Evolutionary conservation across 2,113 vertebrate genomes (phyloP), one percentile per base, ranked within the genome.

Genomic region (Capreolus pygargus): DNA sequence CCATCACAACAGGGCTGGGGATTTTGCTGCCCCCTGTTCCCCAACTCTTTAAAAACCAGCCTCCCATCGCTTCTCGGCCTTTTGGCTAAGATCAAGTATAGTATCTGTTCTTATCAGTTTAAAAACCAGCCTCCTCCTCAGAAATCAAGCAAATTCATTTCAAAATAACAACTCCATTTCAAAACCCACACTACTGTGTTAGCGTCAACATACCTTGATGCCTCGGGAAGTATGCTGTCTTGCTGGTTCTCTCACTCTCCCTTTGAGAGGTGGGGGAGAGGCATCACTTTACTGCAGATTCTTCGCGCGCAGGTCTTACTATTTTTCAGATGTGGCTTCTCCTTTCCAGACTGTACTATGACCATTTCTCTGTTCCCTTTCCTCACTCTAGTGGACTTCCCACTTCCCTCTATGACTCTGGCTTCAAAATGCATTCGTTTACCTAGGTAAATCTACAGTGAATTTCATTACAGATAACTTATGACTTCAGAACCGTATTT

Each of bases 341-440:
- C 15, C 21, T 89, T 93, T 78, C 30, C 50, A 86, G 55, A 54
- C 36, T 85, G 6, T 70, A 57, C 45, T 82, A 60, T 81, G 45
- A 60, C 83, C n/a, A 94, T 70, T 87, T 93, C 33, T 95, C 91
- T 87, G 74, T 30, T 96, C 54, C 85, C 76, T 93, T 87, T 58
- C 27, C 67, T 97, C 50, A 90, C 4, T 81, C 58, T 94, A 96
- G 95, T 86, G 27, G 91, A 81, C 33, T 93, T 88, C 23, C 58
- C 86, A 88, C 30, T 61, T 87, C 43, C 50, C 19, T 52, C 30
- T 88, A 50, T 12, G 89, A 94, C 45, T 96, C 14, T 52, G 39
- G n/a, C 86, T 93, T 96, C 47, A 70, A 97, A 90, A 92, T n/a
- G 28, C 36, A 86, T 52, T 78, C 45, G 25, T 83, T 89, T 86